Conservation (phyloP, 2,113 vertebrate genomes). For the Calidris pygmaea region DNA sequence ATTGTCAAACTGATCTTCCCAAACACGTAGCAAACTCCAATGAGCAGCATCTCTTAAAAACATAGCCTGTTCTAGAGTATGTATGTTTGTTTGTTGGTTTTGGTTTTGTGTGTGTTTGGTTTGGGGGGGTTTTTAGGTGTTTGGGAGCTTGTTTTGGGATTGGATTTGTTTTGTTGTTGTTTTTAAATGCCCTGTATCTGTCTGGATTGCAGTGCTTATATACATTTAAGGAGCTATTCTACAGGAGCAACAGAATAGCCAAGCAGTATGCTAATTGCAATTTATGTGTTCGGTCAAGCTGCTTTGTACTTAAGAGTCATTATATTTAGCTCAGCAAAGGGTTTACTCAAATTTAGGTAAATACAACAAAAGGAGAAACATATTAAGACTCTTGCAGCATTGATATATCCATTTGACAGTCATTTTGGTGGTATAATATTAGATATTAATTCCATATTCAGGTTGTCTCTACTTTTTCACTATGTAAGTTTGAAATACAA, state of each 20-base stretch:
- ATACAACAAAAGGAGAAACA: neutral
- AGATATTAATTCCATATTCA: neutral
- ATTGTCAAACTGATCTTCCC: too few species aligned
- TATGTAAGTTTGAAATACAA: neutral
- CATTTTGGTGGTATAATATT: neutral
- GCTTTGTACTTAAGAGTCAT: neutral
- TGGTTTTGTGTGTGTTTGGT: too few species aligned
- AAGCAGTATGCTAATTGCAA: neutral
- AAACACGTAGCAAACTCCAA: neutral
- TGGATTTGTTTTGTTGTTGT: neutral
- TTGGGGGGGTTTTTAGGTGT: neutral
- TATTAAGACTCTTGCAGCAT: neutral
- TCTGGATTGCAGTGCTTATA: too few species aligned
- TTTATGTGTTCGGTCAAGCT: neutral
- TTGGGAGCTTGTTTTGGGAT: too few species aligned
- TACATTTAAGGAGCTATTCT: neutral
- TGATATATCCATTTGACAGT: neutral
- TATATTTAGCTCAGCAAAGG: neutral
- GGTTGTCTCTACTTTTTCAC: neutral
- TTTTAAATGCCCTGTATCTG: neutral
- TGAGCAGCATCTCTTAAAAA: neutral
- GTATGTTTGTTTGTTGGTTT: too few species aligned
- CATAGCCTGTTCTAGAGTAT: too few species aligned
- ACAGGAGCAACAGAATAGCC: neutral
- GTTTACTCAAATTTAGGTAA: neutral